Conservation (phyloP, 2,797 vertebrate genomes). For the Pipistrellus pygmaeus region DNA sequence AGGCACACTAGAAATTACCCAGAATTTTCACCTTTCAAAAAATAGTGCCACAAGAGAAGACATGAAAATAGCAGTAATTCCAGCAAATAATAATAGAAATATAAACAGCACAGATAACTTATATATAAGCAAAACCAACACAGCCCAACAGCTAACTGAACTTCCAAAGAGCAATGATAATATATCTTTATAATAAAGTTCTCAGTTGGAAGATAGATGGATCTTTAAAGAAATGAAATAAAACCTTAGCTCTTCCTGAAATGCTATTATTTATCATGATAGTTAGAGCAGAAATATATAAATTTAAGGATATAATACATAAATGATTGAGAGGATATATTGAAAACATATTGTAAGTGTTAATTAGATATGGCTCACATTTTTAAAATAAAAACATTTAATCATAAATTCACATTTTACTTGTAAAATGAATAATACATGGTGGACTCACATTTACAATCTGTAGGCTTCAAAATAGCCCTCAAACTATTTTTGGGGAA, state of each 20-base stretch:
- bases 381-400: background rate
- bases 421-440: background rate
- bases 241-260: background rate
- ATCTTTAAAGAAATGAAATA: background rate
- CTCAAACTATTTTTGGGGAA: background rate
- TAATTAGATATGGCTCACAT: background rate
- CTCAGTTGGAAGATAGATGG: background rate
- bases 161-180: background rate
- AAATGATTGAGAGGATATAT: background rate
- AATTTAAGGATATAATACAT: background rate
- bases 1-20: too few relatives aligned
- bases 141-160: fast-evolving
- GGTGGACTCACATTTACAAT: background rate
- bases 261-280: background rate
- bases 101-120: background rate
- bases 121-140: background rate
- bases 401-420: background rate
- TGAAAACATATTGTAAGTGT: background rate
- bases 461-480: background rate
- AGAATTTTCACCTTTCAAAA: background rate
- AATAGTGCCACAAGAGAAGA: background rate
- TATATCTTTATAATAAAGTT: background rate
- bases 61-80: background rate
- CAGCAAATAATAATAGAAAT: background rate
- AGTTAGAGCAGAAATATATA: background rate